Percentiles rank a stretch among this genome's conserved stretches.
phyloP scores from a whole-genome alignment of 2,888 invertebrate genomes.

The Cylindroiulus punctatus region DNA sequence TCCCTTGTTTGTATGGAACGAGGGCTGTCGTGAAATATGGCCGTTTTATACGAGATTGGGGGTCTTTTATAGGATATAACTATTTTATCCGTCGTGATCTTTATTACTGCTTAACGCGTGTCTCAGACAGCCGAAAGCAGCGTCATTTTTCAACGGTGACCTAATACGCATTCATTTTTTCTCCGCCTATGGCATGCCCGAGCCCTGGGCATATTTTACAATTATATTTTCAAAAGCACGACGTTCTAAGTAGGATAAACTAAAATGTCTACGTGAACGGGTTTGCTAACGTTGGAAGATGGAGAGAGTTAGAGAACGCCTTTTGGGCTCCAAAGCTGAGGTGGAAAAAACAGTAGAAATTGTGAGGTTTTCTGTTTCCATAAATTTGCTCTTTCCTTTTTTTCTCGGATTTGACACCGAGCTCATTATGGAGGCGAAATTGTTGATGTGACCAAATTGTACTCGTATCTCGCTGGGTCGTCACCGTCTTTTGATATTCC shows the following conservation, averaged over 20 bases:
- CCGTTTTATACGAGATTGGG: background rate
- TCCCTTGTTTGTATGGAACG: background rate
- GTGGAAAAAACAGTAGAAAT: too few relatives aligned
- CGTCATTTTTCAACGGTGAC: background rate
- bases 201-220: background rate
- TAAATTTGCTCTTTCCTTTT: too few relatives aligned
- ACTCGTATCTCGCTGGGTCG: background rate
- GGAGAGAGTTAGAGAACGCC: too few relatives aligned
- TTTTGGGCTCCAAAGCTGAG: too few relatives aligned
- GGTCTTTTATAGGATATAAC: background rate
- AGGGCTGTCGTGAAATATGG: background rate
- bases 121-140: background rate
- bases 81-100: background rate
- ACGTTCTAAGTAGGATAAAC: background rate
- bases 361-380: too few relatives aligned
- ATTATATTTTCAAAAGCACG: background rate
- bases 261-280: background rate
- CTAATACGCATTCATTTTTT: background rate
- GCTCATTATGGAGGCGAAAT: background rate
- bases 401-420: background rate
- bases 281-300: too few relatives aligned
- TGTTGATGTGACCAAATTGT: background rate
- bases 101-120: conserved; percentile 1
- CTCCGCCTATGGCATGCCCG: background rate
- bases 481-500: background rate